Conservation (phyloP, 2,888 invertebrate species). For the Acronicta leporina region DNA sequence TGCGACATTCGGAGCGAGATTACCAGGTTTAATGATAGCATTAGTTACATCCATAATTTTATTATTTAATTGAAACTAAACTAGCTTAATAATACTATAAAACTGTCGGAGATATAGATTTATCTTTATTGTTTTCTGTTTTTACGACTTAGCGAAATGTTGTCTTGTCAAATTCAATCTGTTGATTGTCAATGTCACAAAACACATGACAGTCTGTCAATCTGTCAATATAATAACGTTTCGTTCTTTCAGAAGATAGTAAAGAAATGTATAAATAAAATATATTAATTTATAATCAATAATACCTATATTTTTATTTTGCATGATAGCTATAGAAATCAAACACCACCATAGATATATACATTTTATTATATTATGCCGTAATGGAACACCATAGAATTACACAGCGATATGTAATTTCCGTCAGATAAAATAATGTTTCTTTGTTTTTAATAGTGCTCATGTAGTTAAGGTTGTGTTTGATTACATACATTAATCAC, state of each 20-base stretch:
- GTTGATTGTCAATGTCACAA: slow-evolving; percentile 14
- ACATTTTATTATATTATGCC: too few relatives aligned
- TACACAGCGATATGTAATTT: too few relatives aligned
- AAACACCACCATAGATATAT: too few relatives aligned
- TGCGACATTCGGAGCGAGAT: slow-evolving; percentile 85
- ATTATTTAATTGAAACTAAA: slow-evolving; percentile 26
- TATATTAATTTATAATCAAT: too few relatives aligned
- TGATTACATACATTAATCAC: slow-evolving; percentile 3
- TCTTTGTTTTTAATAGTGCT: too few relatives aligned
- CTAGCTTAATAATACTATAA: slow-evolving; percentile 29
- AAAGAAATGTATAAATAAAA: too few relatives aligned
- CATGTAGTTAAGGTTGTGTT: too few relatives aligned
- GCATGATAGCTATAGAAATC: too few relatives aligned
- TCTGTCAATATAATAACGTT: slow-evolving; percentile 27
- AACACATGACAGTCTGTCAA: slow-evolving; percentile 9
- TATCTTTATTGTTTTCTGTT: slow-evolving; percentile 25
- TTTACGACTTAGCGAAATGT: slow-evolving; percentile 22
- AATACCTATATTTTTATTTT: too few relatives aligned
- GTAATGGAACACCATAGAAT: too few relatives aligned
- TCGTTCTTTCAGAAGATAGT: slow-evolving; percentile 14
- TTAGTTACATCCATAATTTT: slow-evolving; percentile 69
- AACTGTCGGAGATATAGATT: slow-evolving; percentile 24
- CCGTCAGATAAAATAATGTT: too few relatives aligned
- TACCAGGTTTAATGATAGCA: slow-evolving; percentile 66
- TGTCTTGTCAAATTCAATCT: slow-evolving; percentile 34